Percentiles rank a stretch among this genome's conserved stretches.
phyloP scores from a whole-genome alignment of 2,888 invertebrate species.

The Drosophila pseudotalamancana region DNA sequence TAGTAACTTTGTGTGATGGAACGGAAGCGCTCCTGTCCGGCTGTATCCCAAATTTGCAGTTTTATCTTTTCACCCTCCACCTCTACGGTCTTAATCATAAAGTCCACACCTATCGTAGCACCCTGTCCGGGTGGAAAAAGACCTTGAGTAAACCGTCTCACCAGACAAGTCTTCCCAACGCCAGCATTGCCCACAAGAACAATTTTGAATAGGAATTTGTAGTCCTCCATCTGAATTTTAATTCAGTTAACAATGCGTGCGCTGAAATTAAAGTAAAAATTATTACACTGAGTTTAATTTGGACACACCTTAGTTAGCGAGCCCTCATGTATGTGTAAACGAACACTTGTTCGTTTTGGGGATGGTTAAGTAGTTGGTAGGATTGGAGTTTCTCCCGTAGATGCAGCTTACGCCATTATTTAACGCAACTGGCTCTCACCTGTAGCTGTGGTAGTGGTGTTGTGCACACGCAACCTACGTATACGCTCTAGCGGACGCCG shows the following conservation, averaged over 20 bases:
- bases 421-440: conserved; percentile 56
- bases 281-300: conserved; percentile 35
- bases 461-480: conserved; percentile 46
- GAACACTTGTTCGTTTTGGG: conserved; percentile 45
- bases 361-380: conserved; percentile 30
- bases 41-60: conserved; percentile 99
- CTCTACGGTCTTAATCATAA: conserved; percentile 99
- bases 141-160: conserved; percentile 98
- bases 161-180: conserved; percentile 98
- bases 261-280: neutral
- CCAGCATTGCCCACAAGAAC: conserved; percentile 99
- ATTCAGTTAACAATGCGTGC: neutral
- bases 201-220: conserved; percentile 99
- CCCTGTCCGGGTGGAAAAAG: conserved; percentile 99
- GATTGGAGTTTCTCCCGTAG: conserved; percentile 32
- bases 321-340: conserved; percentile 60
- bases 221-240: conserved; percentile 93
- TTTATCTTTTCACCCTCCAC: conserved; percentile 97
- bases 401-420: conserved; percentile 41
- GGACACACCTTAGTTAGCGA: conserved; percentile 70
- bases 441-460: conserved; percentile 37
- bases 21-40: conserved; percentile 97
- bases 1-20: conserved; percentile 99
- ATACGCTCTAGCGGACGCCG: conserved; percentile 42
- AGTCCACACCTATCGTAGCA: conserved; percentile 99